Percentiles rank a stretch among this genome's conserved stretches.
These are phyloP conservation scores for Corythaixoides concolor DNA, from an alignment of 2,113 vertebrate genomes.

Conservation along the genomic window DNA sequence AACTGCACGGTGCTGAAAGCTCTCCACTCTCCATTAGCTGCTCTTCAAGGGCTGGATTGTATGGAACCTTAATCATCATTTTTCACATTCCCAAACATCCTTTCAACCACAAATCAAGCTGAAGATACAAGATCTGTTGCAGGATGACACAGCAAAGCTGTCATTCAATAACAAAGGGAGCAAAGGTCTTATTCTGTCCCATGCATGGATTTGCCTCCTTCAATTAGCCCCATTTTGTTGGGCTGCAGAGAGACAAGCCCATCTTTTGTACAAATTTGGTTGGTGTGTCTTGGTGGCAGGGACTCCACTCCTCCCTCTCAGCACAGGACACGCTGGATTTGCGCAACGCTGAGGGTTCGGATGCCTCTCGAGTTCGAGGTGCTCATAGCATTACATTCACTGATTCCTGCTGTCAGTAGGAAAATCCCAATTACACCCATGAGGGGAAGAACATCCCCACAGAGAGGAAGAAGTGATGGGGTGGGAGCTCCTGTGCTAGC, in stretches of 20 bases:
- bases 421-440: accelerated
- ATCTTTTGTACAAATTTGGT: no score
- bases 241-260: background rate
- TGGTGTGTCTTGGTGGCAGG: background rate
- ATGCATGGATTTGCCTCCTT: accelerated
- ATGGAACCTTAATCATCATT: background rate
- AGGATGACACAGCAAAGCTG: background rate
- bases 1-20: background rate
- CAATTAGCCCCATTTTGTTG: background rate
- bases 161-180: background rate
- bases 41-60: background rate
- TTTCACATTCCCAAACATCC: background rate
- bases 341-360: accelerated
- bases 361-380: background rate
- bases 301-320: background rate
- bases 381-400: background rate
- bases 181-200: background rate
- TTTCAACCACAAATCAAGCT: background rate
- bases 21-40: background rate
- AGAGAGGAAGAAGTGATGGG: background rate
- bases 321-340: background rate
- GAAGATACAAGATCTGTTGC: background rate
- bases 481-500: background rate
- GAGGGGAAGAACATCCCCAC: background rate
- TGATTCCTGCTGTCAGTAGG: background rate